Evolutionary conservation across 2,888 invertebrate genomes (phyloP).

Genomic region (Caenorhabditis doughertyi): DNA sequence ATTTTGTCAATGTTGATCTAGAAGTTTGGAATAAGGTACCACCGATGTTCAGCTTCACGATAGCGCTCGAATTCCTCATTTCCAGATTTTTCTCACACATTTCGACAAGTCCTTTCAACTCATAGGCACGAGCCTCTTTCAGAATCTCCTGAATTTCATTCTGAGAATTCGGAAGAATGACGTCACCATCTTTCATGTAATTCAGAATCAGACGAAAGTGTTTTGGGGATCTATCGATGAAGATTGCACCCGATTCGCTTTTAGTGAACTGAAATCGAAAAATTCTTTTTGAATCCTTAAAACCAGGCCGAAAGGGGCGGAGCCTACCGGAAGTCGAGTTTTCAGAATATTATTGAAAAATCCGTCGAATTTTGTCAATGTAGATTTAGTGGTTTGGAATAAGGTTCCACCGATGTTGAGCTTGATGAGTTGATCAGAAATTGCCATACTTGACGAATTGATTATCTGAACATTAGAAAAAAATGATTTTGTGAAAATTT

Average conservation of each 20-base stretch:
- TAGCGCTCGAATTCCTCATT: too few species aligned
- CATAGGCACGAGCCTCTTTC: constrained; percentile 94
- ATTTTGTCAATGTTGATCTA: too few species aligned
- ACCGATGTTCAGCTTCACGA: too few species aligned
- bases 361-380: constrained; percentile 93
- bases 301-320: too few species aligned
- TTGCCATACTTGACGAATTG: too few species aligned
- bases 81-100: too few species aligned
- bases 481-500: too few species aligned
- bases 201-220: constrained; percentile 97
- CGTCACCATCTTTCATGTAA: constrained; percentile 94
- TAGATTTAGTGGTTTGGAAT: constrained; percentile 97
- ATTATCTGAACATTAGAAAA: too few species aligned
- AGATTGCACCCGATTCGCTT: constrained; percentile 85
- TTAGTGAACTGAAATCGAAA: background rate
- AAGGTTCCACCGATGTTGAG: constrained; percentile 97
- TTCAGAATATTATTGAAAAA: constrained; percentile 89
- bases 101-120: background rate
- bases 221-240: constrained; percentile 97
- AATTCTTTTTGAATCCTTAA: background rate
- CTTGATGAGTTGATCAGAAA: too few species aligned
- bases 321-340: constrained; percentile 36
- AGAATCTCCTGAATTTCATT: constrained; percentile 93
- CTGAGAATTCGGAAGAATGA: constrained; percentile 90
- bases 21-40: too few species aligned